Evolutionary conservation across 2,888 invertebrate species (phyloP).

Genomic region (Cistogaster globosa): DNA sequence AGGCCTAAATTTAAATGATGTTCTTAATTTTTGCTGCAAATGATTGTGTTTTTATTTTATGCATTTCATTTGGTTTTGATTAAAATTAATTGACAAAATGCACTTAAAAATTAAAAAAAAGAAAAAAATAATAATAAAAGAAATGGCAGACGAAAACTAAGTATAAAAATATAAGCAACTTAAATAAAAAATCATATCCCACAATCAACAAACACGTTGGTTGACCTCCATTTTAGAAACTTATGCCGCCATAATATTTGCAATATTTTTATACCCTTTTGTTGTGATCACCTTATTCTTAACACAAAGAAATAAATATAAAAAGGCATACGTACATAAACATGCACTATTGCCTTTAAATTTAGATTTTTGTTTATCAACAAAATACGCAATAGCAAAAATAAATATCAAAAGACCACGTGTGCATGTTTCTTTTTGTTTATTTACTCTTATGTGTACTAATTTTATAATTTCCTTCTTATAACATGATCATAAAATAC

Average conservation of each 20-base stretch:
- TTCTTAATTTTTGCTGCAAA: constrained; percentile 27
- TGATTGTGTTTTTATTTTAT: constrained; percentile 48
- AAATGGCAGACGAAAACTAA: constrained; percentile 16
- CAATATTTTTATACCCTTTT: constrained; percentile 73
- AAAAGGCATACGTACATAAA: background rate
- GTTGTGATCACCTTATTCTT: constrained; percentile 80
- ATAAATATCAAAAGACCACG: too few species aligned
- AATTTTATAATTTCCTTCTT: constrained; percentile 67
- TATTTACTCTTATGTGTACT: too few species aligned
- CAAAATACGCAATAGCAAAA: too few species aligned
- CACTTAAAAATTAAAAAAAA: constrained; percentile 55
- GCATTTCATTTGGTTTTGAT: constrained; percentile 60
- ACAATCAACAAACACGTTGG: constrained; percentile 30
- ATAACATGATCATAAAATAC: constrained; percentile 92
- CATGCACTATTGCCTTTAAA: constrained; percentile 1
- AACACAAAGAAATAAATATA: constrained; percentile 76
- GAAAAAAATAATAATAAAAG: background rate
- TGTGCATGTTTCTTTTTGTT: too few species aligned
- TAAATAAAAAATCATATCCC: constrained; percentile 33
- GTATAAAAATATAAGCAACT: background rate
- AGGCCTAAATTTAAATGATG: constrained; percentile 67
- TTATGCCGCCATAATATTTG: constrained; percentile 7
- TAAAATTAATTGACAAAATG: constrained; percentile 70
- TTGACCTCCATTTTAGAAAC: constrained; percentile 43
- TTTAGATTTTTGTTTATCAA: too few species aligned